phyloP scores from a whole-genome alignment of 30 jellyfish, hydroid and myxozoan genomes.

The Chironex yamaguchii region DNA sequence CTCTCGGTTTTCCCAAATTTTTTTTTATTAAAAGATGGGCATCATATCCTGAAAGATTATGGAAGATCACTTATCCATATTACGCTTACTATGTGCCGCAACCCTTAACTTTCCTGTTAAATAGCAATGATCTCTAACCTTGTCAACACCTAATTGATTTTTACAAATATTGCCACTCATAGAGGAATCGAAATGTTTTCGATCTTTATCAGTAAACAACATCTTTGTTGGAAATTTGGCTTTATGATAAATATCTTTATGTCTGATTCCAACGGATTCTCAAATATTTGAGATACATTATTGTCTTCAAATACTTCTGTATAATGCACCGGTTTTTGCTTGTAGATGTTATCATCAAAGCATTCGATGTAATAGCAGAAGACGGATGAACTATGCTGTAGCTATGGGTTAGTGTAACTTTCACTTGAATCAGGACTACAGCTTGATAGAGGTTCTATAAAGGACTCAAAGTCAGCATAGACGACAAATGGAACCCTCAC shows the following conservation, averaged over 20 bases:
- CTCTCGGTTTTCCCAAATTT: constrained; percentile 13
- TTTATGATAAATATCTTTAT: neutral
- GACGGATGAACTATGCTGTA: no score
- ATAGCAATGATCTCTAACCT: constrained; percentile 68
- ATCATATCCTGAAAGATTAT: constrained; percentile 66
- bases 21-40: constrained; percentile 54
- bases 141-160: neutral
- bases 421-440: no score
- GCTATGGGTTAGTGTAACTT: no score
- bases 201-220: neutral
- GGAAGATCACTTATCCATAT: constrained; percentile 50
- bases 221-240: neutral
- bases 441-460: no score
- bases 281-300: no score
- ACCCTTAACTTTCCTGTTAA: constrained; percentile 68
- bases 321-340: no score
- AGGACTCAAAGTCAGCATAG: neutral
- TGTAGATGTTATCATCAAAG: no score
- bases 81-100: constrained; percentile 61
- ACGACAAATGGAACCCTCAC: neutral
- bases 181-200: neutral
- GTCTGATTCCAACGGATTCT: no score
- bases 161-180: neutral
- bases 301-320: no score
- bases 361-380: no score